phyloP scores from a whole-genome alignment of 2,888 invertebrate genomes.

The Apodemia duryi region DNA sequence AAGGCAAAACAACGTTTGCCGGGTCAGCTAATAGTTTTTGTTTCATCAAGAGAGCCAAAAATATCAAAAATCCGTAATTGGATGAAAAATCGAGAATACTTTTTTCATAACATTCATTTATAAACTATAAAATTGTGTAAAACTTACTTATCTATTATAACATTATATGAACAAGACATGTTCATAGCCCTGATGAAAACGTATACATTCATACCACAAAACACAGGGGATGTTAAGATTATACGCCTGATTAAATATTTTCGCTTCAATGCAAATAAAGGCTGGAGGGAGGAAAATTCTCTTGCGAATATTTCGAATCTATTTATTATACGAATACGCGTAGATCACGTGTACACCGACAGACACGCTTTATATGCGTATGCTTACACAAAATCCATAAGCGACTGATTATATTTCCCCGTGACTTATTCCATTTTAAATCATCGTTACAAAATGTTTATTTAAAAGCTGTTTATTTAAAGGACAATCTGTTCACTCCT shows the following conservation, averaged over 20 bases:
- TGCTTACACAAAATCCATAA: too few species aligned
- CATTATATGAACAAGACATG: neutral
- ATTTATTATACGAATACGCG: too few species aligned
- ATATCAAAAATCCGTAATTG: too few species aligned
- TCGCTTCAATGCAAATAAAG: slow-evolving; percentile 73
- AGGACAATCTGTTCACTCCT: neutral
- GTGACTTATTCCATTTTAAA: neutral
- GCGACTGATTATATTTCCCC: neutral
- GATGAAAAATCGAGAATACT: too few species aligned
- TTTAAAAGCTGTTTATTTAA: neutral
- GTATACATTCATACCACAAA: slow-evolving; percentile 29
- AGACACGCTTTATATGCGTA: too few species aligned
- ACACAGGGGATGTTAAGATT: slow-evolving; percentile 66
- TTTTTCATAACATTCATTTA: too few species aligned
- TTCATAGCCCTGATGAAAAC: neutral
- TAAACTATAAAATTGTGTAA: too few species aligned
- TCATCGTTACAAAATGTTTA: neutral
- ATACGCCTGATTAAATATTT: slow-evolving; percentile 77
- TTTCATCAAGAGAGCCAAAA: too few species aligned
- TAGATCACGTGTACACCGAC: too few species aligned
- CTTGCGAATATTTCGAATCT: slow-evolving; percentile 36
- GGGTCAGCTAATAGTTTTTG: too few species aligned
- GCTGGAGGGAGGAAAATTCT: slow-evolving; percentile 50
- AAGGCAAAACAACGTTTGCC: too few species aligned
- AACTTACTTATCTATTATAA: too few species aligned